These are phyloP conservation scores for Tridacna gigas DNA, from an alignment of 2,888 invertebrate species.

Conservation along the genomic window DNA sequence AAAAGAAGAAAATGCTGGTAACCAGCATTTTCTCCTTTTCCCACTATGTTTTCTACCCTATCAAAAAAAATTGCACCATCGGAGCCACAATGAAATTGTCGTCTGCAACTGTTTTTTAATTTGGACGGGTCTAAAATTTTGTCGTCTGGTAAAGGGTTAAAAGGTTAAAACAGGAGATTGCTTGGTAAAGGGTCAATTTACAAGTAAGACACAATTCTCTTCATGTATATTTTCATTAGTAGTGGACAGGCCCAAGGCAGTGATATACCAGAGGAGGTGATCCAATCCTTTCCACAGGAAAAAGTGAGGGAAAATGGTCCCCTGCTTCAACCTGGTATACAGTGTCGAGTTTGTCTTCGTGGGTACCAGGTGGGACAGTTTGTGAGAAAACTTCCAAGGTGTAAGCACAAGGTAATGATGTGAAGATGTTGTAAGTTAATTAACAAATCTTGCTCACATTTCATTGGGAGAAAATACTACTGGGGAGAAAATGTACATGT, in stretches of 20 bases:
- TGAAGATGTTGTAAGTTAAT: not conserved
- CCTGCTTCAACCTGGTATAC: constrained; percentile 82
- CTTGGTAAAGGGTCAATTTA: too few relatives aligned
- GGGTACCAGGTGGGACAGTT: constrained; percentile 79
- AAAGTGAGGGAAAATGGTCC: constrained; percentile 76
- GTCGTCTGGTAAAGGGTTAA: not conserved
- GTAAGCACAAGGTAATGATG: constrained; percentile 81
- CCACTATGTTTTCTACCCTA: not conserved
- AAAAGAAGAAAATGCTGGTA: too few relatives aligned
- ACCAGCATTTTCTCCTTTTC: not conserved
- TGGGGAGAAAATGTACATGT: too few relatives aligned
- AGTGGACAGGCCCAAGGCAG: constrained; percentile 61
- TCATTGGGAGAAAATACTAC: too few relatives aligned
- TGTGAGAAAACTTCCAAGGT: constrained; percentile 81
- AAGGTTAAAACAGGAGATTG: not conserved
- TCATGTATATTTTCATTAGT: constrained; percentile 34
- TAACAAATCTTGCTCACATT: too few relatives aligned
- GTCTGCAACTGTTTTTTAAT: too few relatives aligned
- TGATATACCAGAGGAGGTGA: constrained; percentile 80
- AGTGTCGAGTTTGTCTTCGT: constrained; percentile 84
- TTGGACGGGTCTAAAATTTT: not conserved
- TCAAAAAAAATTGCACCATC: not conserved
- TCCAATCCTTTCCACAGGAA: constrained; percentile 81
- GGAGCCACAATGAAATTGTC: not conserved
- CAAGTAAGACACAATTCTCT: not conserved